Evolutionary conservation across 2,113 vertebrate genomes (phyloP).

Genomic region (Ciconia maguari): DNA sequence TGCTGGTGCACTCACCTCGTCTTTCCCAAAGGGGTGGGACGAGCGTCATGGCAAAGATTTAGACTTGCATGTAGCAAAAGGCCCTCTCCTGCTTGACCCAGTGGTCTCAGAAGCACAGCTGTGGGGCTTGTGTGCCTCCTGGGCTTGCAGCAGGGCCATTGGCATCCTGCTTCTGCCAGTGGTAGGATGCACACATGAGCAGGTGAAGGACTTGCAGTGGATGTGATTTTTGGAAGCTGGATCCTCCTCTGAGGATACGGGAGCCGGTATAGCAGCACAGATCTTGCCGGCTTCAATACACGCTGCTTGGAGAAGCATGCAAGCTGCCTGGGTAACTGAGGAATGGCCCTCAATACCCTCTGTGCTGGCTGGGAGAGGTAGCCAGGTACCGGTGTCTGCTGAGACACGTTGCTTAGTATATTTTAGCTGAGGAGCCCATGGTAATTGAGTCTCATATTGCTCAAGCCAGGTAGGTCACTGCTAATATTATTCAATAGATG

Average conservation of each 20-base stretch:
- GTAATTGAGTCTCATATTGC: background rate
- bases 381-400: background rate
- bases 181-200: accelerated
- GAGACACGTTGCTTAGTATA: background rate
- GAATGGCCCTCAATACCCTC: background rate
- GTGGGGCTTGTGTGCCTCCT: background rate
- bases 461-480: background rate
- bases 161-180: background rate
- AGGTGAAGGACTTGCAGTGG: background rate
- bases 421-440: background rate
- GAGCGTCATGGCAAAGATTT: background rate
- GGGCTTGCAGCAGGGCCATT: background rate
- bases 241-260: background rate
- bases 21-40: background rate
- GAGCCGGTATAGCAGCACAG: background rate
- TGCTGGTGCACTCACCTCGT: background rate
- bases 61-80: background rate
- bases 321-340: background rate
- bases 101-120: background rate
- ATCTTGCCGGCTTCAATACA: background rate
- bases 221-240: background rate
- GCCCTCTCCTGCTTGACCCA: background rate
- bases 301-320: background rate
- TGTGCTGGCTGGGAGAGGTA: background rate
- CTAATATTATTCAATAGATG: background rate